Evolutionary conservation across 1,140 invertebrate genomes (phyloP).

Genomic region (Arion vulgaris): DNA sequence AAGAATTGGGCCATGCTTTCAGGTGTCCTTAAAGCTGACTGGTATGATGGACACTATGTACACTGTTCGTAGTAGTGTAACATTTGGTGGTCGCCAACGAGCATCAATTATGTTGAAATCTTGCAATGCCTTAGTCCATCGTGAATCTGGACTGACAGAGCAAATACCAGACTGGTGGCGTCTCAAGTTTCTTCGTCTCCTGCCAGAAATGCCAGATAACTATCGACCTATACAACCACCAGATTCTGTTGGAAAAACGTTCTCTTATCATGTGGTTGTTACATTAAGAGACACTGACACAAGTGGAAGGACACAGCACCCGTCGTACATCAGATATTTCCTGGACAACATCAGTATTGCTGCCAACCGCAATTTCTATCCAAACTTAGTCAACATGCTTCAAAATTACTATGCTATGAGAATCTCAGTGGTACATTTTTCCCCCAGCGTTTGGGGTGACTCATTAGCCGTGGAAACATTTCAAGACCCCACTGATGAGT

Average conservation of each 20-base stretch:
- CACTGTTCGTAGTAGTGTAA: constrained; percentile 39
- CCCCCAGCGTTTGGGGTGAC: constrained; percentile 44
- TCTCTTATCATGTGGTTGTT: constrained; percentile 45
- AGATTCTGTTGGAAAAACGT: constrained; percentile 36
- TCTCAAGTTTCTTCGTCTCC: constrained; percentile 35
- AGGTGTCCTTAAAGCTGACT: constrained; percentile 40
- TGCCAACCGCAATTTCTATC: constrained; percentile 42
- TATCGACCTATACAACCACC: constrained; percentile 38
- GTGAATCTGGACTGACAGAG: constrained; percentile 41
- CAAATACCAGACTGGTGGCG: constrained; percentile 48
- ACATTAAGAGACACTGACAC: constrained; percentile 46
- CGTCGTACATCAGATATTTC: constrained; percentile 47
- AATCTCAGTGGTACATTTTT: constrained; percentile 41
- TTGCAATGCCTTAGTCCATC: constrained; percentile 40
- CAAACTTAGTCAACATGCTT: constrained; percentile 30
- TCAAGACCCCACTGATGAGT: constrained; percentile 38
- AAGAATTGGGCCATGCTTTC: too few relatives aligned
- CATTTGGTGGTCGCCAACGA: constrained; percentile 45
- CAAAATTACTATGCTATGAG: constrained; percentile 40
- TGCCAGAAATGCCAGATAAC: constrained; percentile 42
- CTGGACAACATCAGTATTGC: constrained; percentile 51
- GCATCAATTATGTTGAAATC: constrained; percentile 46
- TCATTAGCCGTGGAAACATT: constrained; percentile 42
- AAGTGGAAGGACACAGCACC: constrained; percentile 43
- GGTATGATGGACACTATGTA: constrained; percentile 47